Evolutionary conservation across 2,113 vertebrate species (phyloP), one percentile per base, ranked within the genome.

Genomic region (Alethe diademata): DNA sequence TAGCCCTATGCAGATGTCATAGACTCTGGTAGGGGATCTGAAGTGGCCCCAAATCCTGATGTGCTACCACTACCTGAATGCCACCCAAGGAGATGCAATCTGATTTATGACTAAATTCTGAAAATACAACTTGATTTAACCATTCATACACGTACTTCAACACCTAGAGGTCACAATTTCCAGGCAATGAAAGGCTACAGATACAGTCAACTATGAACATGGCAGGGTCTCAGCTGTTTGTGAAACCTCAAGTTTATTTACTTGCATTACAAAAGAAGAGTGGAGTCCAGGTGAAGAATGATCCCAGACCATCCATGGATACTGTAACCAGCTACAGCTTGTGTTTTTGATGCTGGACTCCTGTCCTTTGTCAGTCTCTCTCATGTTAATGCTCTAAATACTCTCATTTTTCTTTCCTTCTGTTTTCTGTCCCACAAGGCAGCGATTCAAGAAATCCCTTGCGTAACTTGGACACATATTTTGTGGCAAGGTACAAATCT

Each of bases 381-480:
- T 73, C 14, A 31, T 0, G 5, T 17, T 8, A 83, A 18, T 40
- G 12, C 36, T 38, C 11, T 16, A 57, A 82, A 67, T 19, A 29
- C 6, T 45, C 22, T 10, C 19, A 2, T 28, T 67, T 79, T 89
- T 43, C n/a, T 60, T 66, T 54, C 56, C n/a, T 92, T 51, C 45
- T 33, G 16, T 58, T 66, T 62, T 35, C 36, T 11, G 17, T 74
- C 56, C 26, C 82, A 61, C 38, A 83, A 50, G 14, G 64, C 2
- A 2, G 12, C 0, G 0, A 78, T 2, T 14, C 54, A 88, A 69
- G 25, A 80, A 80, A 65, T 19, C 38, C 22, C 19, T n/a, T 45
- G 8, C 12, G 11, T 42, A 81, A 84, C 40, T 40, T 4, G 1
- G 47, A 25, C 1, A 0, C 2, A 0, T 23, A 45, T 62, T 87